Evolutionary conservation across 2,113 vertebrate genomes (phyloP).

Genomic region (Stomatorhinus ivindoensis): DNA sequence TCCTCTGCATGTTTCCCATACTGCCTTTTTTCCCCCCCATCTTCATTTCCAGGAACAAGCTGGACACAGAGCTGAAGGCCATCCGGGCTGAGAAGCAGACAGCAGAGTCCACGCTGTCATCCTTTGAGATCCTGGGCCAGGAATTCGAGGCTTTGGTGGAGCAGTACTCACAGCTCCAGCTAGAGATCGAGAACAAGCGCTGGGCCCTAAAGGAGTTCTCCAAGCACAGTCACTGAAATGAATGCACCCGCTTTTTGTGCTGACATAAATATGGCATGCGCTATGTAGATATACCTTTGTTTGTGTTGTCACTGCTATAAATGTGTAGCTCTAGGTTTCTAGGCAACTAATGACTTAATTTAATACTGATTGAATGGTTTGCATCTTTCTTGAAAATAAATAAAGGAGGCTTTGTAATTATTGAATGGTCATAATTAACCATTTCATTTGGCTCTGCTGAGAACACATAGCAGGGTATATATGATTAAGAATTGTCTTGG

Average conservation of each 20-base stretch:
- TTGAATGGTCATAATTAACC: background rate
- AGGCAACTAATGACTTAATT: background rate
- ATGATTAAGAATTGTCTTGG: background rate
- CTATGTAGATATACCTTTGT: background rate
- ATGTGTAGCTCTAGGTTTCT: background rate
- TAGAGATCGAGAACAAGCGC: slow-evolving; percentile 54
- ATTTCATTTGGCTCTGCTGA: background rate
- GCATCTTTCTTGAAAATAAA: background rate
- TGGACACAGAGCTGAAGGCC: slow-evolving; percentile 46
- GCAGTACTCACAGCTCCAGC: slow-evolving; percentile 53
- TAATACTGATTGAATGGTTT: background rate
- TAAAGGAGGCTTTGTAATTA: background rate
- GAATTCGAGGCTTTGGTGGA: slow-evolving; percentile 58
- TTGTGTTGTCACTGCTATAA: background rate
- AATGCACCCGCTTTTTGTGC: background rate
- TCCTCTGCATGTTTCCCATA: background rate
- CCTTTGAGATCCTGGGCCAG: slow-evolving; percentile 61
- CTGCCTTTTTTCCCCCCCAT: background rate
- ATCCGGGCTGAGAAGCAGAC: slow-evolving; percentile 48
- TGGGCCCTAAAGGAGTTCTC: slow-evolving; percentile 63
- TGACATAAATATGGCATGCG: background rate
- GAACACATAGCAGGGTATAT: background rate
- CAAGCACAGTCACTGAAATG: slow-evolving; percentile 27
- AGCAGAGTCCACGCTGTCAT: slow-evolving; percentile 48
- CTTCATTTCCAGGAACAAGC: slow-evolving; percentile 42